A percentile compares a stretch with the other conserved stretches of the same genome.
Conservation (phyloP, 2,113 vertebrate genomes). For the Callorhinus ursinus region DNA sequence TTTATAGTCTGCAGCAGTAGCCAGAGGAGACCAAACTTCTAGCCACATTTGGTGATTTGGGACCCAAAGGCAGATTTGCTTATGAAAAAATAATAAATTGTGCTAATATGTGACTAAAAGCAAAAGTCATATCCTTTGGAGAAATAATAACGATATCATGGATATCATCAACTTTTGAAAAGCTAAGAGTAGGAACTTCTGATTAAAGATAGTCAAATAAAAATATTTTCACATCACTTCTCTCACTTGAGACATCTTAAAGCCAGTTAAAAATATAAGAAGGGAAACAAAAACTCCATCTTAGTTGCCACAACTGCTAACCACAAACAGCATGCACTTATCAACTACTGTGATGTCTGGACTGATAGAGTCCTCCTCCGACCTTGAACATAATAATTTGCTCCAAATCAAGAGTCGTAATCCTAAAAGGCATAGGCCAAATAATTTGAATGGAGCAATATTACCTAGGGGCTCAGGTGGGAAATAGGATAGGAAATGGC, state of each 20-base stretch:
- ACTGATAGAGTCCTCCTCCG: background rate
- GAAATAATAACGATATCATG: background rate
- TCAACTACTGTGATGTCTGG: background rate
- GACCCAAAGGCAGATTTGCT: background rate
- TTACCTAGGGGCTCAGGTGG: background rate
- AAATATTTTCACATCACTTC: background rate
- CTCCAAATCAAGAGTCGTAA: background rate
- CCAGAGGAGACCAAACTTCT: background rate
- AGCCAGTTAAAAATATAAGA: background rate
- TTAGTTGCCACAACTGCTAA: background rate
- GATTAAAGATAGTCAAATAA: background rate
- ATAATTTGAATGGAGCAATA: background rate
- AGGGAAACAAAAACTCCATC: background rate
- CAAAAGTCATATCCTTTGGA: background rate
- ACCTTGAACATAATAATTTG: background rate
- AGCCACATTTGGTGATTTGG: background rate
- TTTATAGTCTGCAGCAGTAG: background rate
- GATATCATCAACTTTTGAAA: background rate
- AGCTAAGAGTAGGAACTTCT: background rate
- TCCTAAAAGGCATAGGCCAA: background rate
- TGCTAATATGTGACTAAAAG: background rate
- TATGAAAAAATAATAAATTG: background rate
- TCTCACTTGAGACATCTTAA: background rate
- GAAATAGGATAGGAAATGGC: background rate
- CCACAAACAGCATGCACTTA: background rate